Evolutionary conservation across 2,888 invertebrate genomes (phyloP).

Genomic region (Acrobasis suavella): DNA sequence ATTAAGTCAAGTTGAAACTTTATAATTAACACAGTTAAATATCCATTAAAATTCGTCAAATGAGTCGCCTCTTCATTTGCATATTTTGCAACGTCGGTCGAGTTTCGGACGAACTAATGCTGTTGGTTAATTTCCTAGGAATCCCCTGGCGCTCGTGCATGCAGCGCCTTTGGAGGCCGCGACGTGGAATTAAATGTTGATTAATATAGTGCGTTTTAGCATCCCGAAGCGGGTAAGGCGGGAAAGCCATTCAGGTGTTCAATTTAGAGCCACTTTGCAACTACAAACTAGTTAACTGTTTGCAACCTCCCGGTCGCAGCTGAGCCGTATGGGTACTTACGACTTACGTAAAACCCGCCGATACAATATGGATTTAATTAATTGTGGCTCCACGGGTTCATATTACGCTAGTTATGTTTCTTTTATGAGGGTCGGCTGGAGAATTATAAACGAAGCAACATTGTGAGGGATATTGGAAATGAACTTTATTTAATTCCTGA

Average conservation of each 20-base stretch:
- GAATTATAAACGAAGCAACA: slow-evolving; percentile 19
- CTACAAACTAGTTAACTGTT: slow-evolving; percentile 70
- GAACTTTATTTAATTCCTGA: not conserved
- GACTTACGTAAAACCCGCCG: slow-evolving; percentile 47
- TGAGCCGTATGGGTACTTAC: slow-evolving; percentile 49
- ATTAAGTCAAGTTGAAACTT: slow-evolving; percentile 64
- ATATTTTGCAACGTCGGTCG: slow-evolving; percentile 68
- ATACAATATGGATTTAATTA: slow-evolving; percentile 46
- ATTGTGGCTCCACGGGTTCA: slow-evolving; percentile 31
- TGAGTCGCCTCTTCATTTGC: slow-evolving; percentile 74
- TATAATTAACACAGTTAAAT: slow-evolving; percentile 75
- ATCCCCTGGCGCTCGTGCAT: slow-evolving; percentile 66
- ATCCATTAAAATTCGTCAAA: slow-evolving; percentile 78
- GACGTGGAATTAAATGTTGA: slow-evolving; percentile 78
- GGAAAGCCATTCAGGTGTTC: slow-evolving; percentile 63
- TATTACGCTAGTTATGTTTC: slow-evolving; percentile 21
- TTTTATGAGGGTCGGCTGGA: slow-evolving; percentile 21
- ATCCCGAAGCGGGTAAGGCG: slow-evolving; percentile 44
- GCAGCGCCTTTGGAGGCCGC: slow-evolving; percentile 52
- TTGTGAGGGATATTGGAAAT: slow-evolving; percentile 16
- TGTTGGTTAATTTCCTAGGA: slow-evolving; percentile 66
- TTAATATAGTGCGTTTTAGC: slow-evolving; percentile 71
- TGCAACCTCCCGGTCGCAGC: slow-evolving; percentile 46
- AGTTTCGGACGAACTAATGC: slow-evolving; percentile 59
- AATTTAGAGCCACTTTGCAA: slow-evolving; percentile 67